Evolutionary conservation across 2,888 invertebrate genomes (phyloP), one percentile per base, ranked within the genome.

Genomic region (Miltochrista miniata): DNA sequence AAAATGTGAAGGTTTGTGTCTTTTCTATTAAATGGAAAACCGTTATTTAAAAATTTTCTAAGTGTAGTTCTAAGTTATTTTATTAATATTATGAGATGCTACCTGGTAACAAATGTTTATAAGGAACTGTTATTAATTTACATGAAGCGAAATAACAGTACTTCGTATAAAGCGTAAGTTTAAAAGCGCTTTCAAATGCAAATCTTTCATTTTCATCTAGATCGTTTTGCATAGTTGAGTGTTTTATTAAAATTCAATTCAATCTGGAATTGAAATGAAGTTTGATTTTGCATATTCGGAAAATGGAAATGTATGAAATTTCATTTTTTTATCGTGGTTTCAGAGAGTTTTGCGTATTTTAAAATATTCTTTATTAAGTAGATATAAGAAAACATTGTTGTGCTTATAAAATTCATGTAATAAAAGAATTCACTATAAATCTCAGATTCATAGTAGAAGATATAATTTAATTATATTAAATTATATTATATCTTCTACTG

Each of bases 1-100:
- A 71, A 57, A 68, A 74, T 74, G 75, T 76, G 72, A 70, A 82
- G 80, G 81, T 81, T 79, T 71, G 80, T 76, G 55, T 41, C 31
- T 60, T 56, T 42, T 54, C 45, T 48, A 38, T 35, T 41, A 39
- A 31, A 13, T 7, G 13, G 12, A 48, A 49, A 53, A 50, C 7
- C 10, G 35, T 12, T 49, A 35, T 36, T 48, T 14, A 34, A 42
- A 38, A 18, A 45, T 33, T 11, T 51, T 45, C 37, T 38, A 35
- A 33, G 37, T 35, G 39, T 54, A 47, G 14, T 36, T 55, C 31
- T 60, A 60, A 55, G 56, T 61, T 53, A 48, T 47, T 36, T 56
- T 50, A 54, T 8, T 1, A 38, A 30, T 47, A 40, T 46, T 38
- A 30, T 57, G 24, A 54, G 51, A 51, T 62, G 64, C 51, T 60